Percentiles rank a stretch among this genome's conserved stretches.
phyloP scores from a whole-genome alignment of 2,888 invertebrate species.

The Lutraria lutraria region DNA sequence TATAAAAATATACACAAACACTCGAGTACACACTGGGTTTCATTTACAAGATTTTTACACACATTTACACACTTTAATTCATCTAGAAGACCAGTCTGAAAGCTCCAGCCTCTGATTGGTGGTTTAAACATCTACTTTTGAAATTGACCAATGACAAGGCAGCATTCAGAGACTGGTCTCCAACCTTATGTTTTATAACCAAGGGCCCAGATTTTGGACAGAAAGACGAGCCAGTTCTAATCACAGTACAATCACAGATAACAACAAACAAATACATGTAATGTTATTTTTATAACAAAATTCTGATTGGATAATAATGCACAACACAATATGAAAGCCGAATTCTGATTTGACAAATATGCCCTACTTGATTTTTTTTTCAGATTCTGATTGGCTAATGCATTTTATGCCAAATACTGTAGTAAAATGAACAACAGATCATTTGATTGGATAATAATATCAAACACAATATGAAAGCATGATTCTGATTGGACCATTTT shows the following conservation, averaged over 20 bases:
- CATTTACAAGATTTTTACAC: not conserved
- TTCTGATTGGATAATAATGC: not conserved
- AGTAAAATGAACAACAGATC: not conserved
- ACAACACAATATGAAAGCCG: not conserved
- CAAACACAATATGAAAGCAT: constrained; percentile 5
- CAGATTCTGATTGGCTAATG: not conserved
- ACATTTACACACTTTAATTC: not conserved
- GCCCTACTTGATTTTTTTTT: not conserved
- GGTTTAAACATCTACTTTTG: no score
- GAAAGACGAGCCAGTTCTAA: constrained; percentile 5
- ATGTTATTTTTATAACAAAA: not conserved
- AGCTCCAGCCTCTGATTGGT: no score
- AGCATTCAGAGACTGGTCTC: no score
- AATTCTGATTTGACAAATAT: not conserved
- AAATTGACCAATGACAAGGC: no score
- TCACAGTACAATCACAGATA: constrained; percentile 19
- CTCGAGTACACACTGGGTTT: not conserved
- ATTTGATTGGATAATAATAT: not conserved
- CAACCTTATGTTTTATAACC: no score
- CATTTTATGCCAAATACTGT: not conserved
- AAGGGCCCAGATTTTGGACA: not conserved
- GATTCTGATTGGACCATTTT: not conserved
- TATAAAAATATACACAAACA: constrained; percentile 14
- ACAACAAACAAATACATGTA: constrained; percentile 12
- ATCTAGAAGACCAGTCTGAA: no score